Percentiles rank a stretch among this genome's conserved stretches.
Conservation (phyloP, 2,888 invertebrate species). For the Eurois occulta region DNA sequence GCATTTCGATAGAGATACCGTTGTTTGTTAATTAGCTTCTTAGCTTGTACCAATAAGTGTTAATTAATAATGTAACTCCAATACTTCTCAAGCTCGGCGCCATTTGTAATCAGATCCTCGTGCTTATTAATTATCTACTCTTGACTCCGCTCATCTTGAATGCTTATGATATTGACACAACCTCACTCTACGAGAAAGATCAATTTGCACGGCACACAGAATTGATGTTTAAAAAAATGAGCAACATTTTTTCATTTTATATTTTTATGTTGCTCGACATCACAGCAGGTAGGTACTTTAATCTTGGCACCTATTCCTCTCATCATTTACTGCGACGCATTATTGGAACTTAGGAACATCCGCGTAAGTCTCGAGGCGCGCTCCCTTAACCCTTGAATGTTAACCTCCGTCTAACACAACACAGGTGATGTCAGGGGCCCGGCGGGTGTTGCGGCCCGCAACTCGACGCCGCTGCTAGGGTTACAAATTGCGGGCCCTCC, state of each 20-base stretch:
- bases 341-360: not conserved
- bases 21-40: slow-evolving; percentile 10
- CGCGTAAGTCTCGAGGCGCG: not conserved
- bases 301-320: not conserved
- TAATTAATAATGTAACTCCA: slow-evolving; percentile 27
- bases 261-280: not conserved
- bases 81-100: not conserved
- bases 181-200: not conserved
- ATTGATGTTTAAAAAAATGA: not conserved
- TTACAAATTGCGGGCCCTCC: slow-evolving; percentile 55
- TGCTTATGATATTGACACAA: not conserved
- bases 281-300: not conserved
- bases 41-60: slow-evolving; percentile 12
- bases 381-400: slow-evolving; percentile 17
- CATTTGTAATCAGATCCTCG: slow-evolving; percentile 7
- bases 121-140: not conserved
- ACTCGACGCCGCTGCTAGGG: slow-evolving; percentile 40
- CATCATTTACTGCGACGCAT: not conserved
- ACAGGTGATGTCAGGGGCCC: slow-evolving; percentile 20
- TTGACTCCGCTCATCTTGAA: not conserved
- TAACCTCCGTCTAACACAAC: slow-evolving; percentile 22
- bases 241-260: not conserved
- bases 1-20: not conserved
- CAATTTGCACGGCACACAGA: not conserved
- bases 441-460: slow-evolving; percentile 6